Evolutionary conservation across 2,888 invertebrate species (phyloP).

Genomic region (Cartodere bifasciata): DNA sequence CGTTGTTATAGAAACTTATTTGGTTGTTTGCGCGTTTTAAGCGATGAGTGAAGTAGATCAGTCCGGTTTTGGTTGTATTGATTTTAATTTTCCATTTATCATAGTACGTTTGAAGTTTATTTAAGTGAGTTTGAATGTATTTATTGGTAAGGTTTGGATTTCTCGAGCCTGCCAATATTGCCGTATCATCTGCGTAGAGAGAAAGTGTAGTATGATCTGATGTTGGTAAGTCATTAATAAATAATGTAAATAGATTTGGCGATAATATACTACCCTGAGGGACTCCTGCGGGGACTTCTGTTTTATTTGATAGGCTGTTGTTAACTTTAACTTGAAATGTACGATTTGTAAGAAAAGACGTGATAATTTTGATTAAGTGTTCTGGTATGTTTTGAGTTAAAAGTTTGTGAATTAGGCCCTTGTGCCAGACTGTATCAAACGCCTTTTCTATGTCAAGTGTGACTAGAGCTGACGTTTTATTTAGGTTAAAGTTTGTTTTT

Average conservation of each 20-base stretch:
- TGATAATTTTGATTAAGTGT: slow-evolving; percentile 16
- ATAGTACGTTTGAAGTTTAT: slow-evolving; percentile 1
- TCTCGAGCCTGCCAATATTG: slow-evolving; percentile 2
- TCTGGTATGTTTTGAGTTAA: slow-evolving; percentile 13
- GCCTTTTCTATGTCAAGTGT: slow-evolving; percentile 16
- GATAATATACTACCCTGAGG: slow-evolving; percentile 20
- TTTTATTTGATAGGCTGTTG: slow-evolving; percentile 8
- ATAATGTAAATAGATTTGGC: slow-evolving; percentile 17
- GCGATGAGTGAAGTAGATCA: neutral
- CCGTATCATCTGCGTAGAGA: slow-evolving; percentile 12
- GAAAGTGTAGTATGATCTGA: slow-evolving; percentile 2
- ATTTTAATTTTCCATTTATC: slow-evolving; percentile 5
- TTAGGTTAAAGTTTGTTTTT: slow-evolving; percentile 15
- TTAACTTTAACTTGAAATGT: slow-evolving; percentile 17
- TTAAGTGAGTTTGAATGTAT: slow-evolving; percentile 3
- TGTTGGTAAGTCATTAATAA: slow-evolving; percentile 11
- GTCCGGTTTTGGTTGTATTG: slow-evolving; percentile 2
- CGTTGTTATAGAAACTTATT: neutral
- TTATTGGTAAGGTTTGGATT: neutral
- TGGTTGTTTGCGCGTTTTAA: neutral
- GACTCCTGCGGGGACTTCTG: slow-evolving; percentile 19
- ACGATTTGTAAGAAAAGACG: slow-evolving; percentile 17
- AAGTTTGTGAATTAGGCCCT: slow-evolving; percentile 19
- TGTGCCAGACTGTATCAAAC: slow-evolving; percentile 20
- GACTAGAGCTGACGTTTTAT: slow-evolving; percentile 17